Percentiles rank a stretch among this genome's conserved stretches.
phyloP scores from a whole-genome alignment of 2,888 invertebrate genomes.

The Melanargia galathea region DNA sequence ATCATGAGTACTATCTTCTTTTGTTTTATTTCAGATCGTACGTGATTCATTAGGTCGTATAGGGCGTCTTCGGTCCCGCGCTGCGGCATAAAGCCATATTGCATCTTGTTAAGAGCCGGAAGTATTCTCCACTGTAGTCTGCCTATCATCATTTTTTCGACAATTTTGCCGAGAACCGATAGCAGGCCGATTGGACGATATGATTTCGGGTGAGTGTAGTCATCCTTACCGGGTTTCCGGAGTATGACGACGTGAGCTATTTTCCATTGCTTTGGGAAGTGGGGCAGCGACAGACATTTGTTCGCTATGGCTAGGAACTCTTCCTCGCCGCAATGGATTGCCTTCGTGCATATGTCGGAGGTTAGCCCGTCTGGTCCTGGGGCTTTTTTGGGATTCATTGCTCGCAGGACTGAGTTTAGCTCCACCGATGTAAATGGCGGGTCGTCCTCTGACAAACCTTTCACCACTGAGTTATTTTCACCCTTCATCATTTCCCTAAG shows the following conservation, averaged over 20 bases:
- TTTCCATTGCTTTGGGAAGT: conserved; percentile 38
- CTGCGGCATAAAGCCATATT: no score
- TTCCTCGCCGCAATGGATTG: conserved; percentile 24
- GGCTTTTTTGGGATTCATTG: conserved; percentile 38
- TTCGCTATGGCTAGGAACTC: conserved; percentile 36
- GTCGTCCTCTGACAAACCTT: conserved; percentile 17
- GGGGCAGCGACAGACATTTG: conserved; percentile 35
- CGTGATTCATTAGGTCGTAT: no score
- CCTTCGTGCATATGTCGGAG: conserved; percentile 40
- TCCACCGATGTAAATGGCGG: conserved; percentile 29
- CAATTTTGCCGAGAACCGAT: conserved; percentile 35
- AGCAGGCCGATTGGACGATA: conserved; percentile 43
- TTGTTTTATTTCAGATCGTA: no score
- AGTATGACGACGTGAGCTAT: no score
- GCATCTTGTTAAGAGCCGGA: no score
- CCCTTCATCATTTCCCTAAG: neutral
- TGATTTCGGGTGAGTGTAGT: conserved; percentile 39
- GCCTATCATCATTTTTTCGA: conserved; percentile 33
- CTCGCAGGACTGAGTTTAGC: conserved; percentile 18
- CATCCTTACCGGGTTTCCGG: no score
- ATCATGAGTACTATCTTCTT: no score
- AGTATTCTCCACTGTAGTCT: no score
- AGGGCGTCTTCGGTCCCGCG: no score
- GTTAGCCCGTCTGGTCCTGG: conserved; percentile 43
- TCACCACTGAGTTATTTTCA: neutral